Base-by-base conservation (phyloP, 2,888 invertebrate genomes). In the Drosophila eohydei region DNA sequence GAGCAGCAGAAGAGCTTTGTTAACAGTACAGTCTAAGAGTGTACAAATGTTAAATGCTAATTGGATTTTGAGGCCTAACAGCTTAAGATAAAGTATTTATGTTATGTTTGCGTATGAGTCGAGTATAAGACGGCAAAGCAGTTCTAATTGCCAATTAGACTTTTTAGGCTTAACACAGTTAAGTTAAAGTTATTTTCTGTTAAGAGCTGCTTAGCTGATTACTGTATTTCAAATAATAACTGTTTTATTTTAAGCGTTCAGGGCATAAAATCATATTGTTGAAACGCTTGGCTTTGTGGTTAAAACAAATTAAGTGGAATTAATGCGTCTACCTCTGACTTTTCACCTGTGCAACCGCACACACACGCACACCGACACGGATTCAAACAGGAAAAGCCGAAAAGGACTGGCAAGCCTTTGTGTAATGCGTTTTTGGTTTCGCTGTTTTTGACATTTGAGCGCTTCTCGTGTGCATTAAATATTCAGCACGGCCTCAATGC, bases 221-320 rank as follows among this genome's bases (percentile, higher is more conserved):
- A 48, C 8, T 30, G n/a, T 30, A 4, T 6, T n/a, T 30, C n/a
- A 9, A n/a, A n/a, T 28, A 9, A 34, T 3, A 0, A 11, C 41
- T 12, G 21, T 5, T 21, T 21, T 43, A 0, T 4, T 21, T 43
- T 43, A 12, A 32, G 4, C 59, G 9, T 34, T 55, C 51, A 54
- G 40, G 46, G 28, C 41, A 78, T 32, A 59, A 64, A 69, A 60
- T 60, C 38, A 52, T 67, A 58, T 74, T 60, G 51, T 43, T 57
- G 59, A 28, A 14, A 36, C 28, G 46, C 32, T 63, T 61, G 76
- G 73, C 77, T 79, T 75, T 81, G 78, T 65, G 83, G 83, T 80
- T 74, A 80, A 83, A 83, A 70, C 86, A 81, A 88, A 85, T 85
- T 81, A 85, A 88, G 78, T 81, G 88, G 86, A 85, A 88, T 80